Conservation (phyloP, 2,797 vertebrate species). For the Bradypus variegatus region DNA sequence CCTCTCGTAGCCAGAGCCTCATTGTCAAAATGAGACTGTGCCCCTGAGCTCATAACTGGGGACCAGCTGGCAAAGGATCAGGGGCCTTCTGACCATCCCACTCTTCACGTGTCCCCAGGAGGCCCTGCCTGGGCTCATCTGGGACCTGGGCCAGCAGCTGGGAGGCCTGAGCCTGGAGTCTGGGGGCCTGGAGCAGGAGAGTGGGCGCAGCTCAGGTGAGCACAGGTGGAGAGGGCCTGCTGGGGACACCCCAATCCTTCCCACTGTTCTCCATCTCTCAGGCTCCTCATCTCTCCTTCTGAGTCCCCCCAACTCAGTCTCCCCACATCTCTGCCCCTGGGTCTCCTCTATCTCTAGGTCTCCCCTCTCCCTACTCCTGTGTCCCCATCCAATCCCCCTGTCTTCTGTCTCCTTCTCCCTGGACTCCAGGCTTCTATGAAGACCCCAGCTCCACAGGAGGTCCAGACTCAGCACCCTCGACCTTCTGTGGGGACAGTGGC, state of each 20-base stretch:
- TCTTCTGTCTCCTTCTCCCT: background rate
- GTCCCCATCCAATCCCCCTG: background rate
- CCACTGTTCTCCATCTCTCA: background rate
- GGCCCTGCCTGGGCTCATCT: slow-evolving; percentile 76
- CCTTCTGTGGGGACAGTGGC: slow-evolving; percentile 69
- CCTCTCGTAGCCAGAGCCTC: background rate
- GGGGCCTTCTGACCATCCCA: slow-evolving; percentile 4
- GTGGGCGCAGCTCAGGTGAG: slow-evolving; percentile 75
- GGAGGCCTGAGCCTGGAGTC: slow-evolving; percentile 79
- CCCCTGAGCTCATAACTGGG: background rate
- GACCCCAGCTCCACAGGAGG: slow-evolving; percentile 61
- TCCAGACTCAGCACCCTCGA: slow-evolving; percentile 68
- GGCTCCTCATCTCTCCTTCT: background rate
- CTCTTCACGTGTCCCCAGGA: slow-evolving; percentile 48
- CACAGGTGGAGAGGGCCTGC: background rate
- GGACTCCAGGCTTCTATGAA: slow-evolving; percentile 72
- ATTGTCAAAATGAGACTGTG: background rate
- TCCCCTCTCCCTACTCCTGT: background rate
- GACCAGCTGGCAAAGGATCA: background rate
- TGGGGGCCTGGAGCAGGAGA: slow-evolving; percentile 69
- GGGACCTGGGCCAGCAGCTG: slow-evolving; percentile 82
- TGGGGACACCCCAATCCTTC: background rate
- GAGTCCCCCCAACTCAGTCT: background rate
- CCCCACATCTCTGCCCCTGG: background rate
- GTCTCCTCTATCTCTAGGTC: background rate